These are phyloP conservation scores for Sycon ciliatum DNA, from an alignment of 37 sponge, comb jelly and placozoan species.

Conservation along the genomic window DNA sequence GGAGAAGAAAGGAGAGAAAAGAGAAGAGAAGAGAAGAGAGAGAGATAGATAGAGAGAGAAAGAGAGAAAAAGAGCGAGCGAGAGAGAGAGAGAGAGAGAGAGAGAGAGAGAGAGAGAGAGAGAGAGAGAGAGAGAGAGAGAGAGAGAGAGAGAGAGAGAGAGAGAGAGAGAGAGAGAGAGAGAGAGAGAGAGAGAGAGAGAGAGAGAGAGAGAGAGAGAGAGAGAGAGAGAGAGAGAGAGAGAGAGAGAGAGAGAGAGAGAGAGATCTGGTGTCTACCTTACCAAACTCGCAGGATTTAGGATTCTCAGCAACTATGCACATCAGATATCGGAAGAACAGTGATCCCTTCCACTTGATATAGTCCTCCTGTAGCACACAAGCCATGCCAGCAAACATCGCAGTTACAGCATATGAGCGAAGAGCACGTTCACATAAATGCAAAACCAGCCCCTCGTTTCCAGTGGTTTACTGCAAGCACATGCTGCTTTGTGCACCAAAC, in stretches of 20 bases:
- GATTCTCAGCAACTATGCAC: slow-evolving; percentile 37
- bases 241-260: neutral
- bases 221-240: neutral
- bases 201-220: neutral
- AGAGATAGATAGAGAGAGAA: too few relatives aligned
- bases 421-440: neutral
- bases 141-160: neutral
- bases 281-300: slow-evolving; percentile 37
- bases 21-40: too few relatives aligned
- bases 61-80: too few relatives aligned
- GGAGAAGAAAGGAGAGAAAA: too few relatives aligned
- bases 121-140: too few relatives aligned
- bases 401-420: neutral
- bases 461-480: slow-evolving; percentile 34
- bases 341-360: slow-evolving; percentile 67
- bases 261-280: neutral
- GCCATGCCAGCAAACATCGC: neutral
- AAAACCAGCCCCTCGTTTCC: neutral
- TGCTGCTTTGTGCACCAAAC: too few relatives aligned
- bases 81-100: too few relatives aligned
- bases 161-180: neutral
- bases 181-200: neutral
- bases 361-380: slow-evolving; percentile 63
- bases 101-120: too few relatives aligned
- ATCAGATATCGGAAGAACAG: slow-evolving; percentile 56